A percentile compares a stretch with the other conserved stretches of the same genome.
phyloP scores from a whole-genome alignment of 2,888 invertebrate genomes.

The Pachydiplax longipennis region DNA sequence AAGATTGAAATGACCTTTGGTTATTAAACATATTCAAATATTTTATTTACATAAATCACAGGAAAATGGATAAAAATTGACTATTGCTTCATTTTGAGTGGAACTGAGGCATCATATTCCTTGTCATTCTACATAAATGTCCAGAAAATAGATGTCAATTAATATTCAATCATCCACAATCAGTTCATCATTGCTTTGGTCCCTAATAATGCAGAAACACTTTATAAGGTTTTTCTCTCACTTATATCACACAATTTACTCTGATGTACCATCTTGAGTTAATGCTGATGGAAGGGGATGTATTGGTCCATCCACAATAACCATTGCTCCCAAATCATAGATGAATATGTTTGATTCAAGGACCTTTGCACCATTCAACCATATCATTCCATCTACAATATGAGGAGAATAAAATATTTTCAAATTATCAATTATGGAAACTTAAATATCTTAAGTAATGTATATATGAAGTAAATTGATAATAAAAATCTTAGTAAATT shows the following conservation, averaged over 20 bases:
- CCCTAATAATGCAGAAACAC: neutral
- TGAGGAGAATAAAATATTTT: neutral
- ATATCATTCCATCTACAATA: neutral
- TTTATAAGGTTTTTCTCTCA: neutral
- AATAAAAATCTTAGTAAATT: too few species aligned
- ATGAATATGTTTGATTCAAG: conserved; percentile 14
- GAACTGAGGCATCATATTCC: neutral
- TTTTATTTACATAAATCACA: neutral
- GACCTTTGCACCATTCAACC: conserved; percentile 12
- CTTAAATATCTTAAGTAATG: neutral
- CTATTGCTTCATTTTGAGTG: neutral
- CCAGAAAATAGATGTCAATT: neutral
- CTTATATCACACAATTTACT: neutral
- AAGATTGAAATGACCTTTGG: too few species aligned
- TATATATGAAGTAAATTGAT: neutral
- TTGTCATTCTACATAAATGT: neutral
- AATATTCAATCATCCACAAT: neutral
- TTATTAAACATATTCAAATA: neutral
- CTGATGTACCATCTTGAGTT: conserved; percentile 10
- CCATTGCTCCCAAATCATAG: conserved; percentile 11
- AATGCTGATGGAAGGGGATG: neutral
- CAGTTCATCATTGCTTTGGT: neutral
- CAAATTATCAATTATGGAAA: neutral
- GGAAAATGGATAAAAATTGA: neutral
- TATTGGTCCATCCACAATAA: conserved; percentile 25